Conservation (phyloP, 2,113 vertebrate species). For the Vulpes ferrilata region DNA sequence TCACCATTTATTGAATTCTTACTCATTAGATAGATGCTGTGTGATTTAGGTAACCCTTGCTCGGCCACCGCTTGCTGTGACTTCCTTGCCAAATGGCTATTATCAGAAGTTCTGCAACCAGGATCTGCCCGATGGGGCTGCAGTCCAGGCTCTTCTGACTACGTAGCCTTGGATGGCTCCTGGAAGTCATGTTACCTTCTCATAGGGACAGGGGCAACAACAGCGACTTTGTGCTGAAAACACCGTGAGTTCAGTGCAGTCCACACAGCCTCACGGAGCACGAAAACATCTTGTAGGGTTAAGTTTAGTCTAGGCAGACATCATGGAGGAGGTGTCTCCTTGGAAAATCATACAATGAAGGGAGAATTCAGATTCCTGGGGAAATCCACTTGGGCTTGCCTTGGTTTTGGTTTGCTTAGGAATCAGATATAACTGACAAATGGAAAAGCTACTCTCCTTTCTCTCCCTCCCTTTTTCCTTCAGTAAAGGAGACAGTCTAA, state of each 20-base stretch:
- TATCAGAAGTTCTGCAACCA: background rate
- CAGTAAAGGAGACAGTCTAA: background rate
- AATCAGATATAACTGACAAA: background rate
- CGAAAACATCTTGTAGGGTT: background rate
- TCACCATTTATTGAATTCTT: background rate
- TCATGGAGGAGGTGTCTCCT: background rate
- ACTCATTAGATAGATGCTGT: background rate
- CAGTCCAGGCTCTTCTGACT: background rate
- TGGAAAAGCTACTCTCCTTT: background rate
- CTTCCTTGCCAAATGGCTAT: background rate
- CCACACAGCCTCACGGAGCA: background rate
- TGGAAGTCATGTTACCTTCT: background rate
- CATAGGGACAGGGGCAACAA: background rate
- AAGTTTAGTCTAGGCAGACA: background rate
- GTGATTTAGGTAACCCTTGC: background rate
- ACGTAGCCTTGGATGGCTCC: background rate
- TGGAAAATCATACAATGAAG: background rate
- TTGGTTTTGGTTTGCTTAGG: slow-evolving; percentile 16
- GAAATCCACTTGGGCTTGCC: background rate
- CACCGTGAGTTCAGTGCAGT: background rate
- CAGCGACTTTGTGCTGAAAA: background rate
- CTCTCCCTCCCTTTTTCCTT: background rate
- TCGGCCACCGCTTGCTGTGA: background rate
- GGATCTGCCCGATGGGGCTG: background rate
- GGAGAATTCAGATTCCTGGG: background rate